phyloP scores from a whole-genome alignment of 2,113 vertebrate genomes.

The Charadrius vociferus region DNA sequence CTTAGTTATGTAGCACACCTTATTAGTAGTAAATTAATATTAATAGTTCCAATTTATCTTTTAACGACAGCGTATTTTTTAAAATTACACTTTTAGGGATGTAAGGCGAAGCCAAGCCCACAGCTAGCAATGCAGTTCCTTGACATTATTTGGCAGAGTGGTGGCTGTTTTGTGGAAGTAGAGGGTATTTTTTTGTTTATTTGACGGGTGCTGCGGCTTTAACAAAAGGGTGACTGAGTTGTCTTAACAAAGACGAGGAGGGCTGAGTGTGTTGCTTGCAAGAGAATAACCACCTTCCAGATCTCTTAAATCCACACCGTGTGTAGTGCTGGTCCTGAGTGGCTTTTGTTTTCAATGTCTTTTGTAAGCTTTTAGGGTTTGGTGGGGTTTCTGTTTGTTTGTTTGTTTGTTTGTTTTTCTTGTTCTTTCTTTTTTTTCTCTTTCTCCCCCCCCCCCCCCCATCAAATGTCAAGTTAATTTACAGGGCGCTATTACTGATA shows the following conservation, averaged over 20 bases:
- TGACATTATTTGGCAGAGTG: neutral
- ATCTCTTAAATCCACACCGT: conserved; percentile 77
- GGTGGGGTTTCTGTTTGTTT: no score
- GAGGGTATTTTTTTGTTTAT: conserved; percentile 34
- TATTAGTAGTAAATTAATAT: conserved; percentile 50
- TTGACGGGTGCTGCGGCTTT: conserved; percentile 39
- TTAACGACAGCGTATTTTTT: neutral
- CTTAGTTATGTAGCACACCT: neutral
- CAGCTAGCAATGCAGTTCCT: neutral
- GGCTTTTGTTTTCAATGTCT: conserved; percentile 88
- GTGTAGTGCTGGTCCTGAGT: conserved; percentile 61
- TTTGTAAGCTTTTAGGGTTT: conserved; percentile 82
- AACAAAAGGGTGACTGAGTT: conserved; percentile 74
- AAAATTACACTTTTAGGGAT: neutral
- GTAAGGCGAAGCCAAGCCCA: neutral
- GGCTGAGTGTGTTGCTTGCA: conserved; percentile 50
- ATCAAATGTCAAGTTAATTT: conserved; percentile 99
- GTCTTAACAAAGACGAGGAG: conserved; percentile 76
- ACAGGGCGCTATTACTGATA: conserved; percentile 90
- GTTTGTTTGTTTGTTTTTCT: no score
- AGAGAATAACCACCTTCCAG: conserved; percentile 72
- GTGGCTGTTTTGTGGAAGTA: neutral
- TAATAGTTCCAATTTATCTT: neutral
- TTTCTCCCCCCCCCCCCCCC: fast-evolving
- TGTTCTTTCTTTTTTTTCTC: no score